These are phyloP conservation scores for Synaphobranchus kaupii DNA, from an alignment of 2,797 vertebrate species.

Conservation along the genomic window DNA sequence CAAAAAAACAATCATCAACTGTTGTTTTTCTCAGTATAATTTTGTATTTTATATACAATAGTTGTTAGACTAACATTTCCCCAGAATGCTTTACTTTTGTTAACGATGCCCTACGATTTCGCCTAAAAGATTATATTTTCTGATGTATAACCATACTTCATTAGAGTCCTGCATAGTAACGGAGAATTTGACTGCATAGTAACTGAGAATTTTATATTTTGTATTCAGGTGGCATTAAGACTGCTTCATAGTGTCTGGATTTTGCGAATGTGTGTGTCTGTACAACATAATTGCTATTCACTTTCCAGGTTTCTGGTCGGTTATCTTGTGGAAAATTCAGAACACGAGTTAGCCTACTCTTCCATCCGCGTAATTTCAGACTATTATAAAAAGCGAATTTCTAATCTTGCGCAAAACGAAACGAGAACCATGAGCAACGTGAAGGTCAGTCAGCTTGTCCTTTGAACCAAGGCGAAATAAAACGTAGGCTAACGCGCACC, in stretches of 20 bases:
- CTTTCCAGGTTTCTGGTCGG: background rate
- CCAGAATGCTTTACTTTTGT: background rate
- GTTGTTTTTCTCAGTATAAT: background rate
- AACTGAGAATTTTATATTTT: background rate
- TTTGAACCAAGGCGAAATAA: background rate
- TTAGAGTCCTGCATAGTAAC: background rate
- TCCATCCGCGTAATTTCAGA: background rate
- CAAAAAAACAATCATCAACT: slow-evolving; percentile 1
- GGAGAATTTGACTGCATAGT: background rate
- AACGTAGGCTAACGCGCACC: background rate
- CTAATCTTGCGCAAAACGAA: background rate
- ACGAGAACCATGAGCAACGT: background rate
- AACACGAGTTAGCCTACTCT: background rate
- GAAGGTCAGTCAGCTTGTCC: background rate
- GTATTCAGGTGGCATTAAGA: background rate
- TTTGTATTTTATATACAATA: background rate
- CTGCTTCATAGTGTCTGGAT: background rate
- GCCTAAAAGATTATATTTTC: background rate
- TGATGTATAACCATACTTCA: background rate
- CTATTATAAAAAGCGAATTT: background rate
- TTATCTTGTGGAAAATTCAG: background rate
- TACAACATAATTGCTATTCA: background rate
- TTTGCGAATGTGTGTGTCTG: background rate
- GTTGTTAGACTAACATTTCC: background rate
- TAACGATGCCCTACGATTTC: background rate